Conservation (phyloP, 37 sponge, comb jelly and placozoan genomes). For the Chondrosia reniformis region DNA sequence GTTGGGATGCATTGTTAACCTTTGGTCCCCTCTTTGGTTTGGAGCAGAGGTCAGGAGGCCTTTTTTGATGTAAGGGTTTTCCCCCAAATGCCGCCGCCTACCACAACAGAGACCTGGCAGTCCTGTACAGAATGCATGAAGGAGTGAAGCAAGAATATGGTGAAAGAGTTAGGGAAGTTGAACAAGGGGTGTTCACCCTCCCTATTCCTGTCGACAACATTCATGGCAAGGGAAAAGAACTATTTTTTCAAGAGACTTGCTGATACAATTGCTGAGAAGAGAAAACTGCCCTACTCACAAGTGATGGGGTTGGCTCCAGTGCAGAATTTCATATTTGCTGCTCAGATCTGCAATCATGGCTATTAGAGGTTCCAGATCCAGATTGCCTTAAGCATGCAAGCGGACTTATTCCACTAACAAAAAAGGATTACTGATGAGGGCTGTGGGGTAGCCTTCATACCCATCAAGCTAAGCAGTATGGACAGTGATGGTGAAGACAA, state of each 20-base stretch:
- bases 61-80: not conserved
- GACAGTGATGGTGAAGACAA: too few species aligned
- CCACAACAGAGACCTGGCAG: not conserved
- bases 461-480: too few species aligned
- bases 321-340: not conserved
- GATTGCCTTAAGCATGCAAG: too few species aligned
- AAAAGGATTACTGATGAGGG: too few species aligned
- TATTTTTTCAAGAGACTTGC: not conserved
- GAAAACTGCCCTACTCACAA: not conserved
- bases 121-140: not conserved
- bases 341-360: slow-evolving; percentile 10
- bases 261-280: not conserved
- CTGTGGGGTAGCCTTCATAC: too few species aligned
- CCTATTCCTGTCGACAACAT: not conserved
- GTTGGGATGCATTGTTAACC: slow-evolving; percentile 9
- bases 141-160: not conserved
- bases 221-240: not conserved
- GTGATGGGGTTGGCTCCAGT: not conserved
- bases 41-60: not conserved
- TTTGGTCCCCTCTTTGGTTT: slow-evolving; percentile 20
- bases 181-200: slow-evolving; percentile 4
- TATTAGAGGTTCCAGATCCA: slow-evolving; percentile 10
- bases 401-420: too few species aligned
- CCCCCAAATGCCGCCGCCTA: not conserved
- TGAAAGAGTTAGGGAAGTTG: not conserved